Conservation (phyloP, 2,797 vertebrate genomes). For the Poecilia picta region DNA sequence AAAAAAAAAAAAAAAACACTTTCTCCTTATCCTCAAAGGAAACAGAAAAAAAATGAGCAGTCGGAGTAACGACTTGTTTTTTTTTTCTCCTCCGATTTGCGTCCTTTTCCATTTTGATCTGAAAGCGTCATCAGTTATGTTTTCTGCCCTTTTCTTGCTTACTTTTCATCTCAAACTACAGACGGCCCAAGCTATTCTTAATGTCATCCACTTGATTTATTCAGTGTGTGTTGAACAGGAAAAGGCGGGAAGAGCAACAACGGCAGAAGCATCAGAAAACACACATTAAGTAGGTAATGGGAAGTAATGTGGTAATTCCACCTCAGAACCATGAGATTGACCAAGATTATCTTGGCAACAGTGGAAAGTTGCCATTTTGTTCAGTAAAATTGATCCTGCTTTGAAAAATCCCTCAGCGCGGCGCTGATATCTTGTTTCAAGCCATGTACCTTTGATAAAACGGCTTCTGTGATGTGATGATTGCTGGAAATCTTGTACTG, state of each 20-base stretch:
- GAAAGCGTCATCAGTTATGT: neutral
- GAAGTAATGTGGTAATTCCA: neutral
- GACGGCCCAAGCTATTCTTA: neutral
- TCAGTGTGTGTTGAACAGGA: neutral
- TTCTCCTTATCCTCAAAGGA: neutral
- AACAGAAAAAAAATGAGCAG: neutral
- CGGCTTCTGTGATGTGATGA: constrained; percentile 9
- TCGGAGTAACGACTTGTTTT: no score
- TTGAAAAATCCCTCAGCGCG: neutral
- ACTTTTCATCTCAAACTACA: neutral
- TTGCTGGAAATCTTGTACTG: constrained; percentile 15
- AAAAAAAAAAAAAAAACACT: neutral
- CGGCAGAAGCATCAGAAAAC: neutral
- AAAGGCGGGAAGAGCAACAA: neutral
- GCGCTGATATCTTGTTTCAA: constrained; percentile 1
- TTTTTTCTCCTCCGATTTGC: neutral
- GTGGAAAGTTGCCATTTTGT: neutral
- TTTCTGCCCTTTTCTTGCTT: neutral
- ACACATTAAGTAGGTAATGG: neutral
- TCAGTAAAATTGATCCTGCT: neutral
- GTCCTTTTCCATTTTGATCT: neutral
- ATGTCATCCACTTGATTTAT: neutral
- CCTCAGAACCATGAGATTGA: neutral
- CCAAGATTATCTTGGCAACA: neutral
- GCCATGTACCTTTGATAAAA: constrained; percentile 6